phyloP scores from a whole-genome alignment of 2,797 vertebrate genomes.

The Hipposideros larvatus region DNA sequence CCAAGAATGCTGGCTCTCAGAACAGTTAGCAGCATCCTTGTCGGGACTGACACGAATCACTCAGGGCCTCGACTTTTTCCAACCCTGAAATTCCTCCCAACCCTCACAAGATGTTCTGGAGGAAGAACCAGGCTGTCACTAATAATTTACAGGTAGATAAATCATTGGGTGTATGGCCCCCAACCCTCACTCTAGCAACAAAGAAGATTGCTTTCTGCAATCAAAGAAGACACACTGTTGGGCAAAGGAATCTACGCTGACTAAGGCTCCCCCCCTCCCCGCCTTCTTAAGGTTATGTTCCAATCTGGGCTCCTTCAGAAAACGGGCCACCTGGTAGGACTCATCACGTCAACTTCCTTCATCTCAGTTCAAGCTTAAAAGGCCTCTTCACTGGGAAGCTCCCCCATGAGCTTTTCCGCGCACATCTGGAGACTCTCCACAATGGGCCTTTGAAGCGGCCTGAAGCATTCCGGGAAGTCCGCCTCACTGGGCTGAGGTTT shows the following conservation, averaged over 20 bases:
- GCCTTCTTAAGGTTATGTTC: neutral
- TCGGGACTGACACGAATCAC: neutral
- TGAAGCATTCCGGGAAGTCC: constrained; percentile 76
- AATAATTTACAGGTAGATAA: constrained; percentile 60
- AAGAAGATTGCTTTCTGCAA: constrained; percentile 15
- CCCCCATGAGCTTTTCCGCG: constrained; percentile 72
- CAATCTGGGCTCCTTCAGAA: constrained; percentile 75
- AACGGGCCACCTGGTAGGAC: constrained; percentile 75
- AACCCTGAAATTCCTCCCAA: neutral
- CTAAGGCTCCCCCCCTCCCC: neutral
- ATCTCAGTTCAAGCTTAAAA: constrained; percentile 74
- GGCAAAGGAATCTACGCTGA: constrained; percentile 39
- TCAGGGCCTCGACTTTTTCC: neutral
- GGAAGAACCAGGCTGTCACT: constrained; percentile 4
- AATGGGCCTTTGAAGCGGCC: constrained; percentile 81
- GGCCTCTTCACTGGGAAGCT: constrained; percentile 73
- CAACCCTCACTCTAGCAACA: neutral
- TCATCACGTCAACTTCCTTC: constrained; percentile 75
- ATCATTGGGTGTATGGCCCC: neutral
- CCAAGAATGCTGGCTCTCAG: neutral
- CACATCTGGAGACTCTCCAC: constrained; percentile 82
- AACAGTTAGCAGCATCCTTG: neutral
- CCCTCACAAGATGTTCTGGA: neutral
- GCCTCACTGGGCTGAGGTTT: constrained; percentile 77
- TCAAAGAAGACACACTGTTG: constrained; percentile 28